Evolutionary conservation across 2,888 invertebrate species (phyloP), one percentile per base, ranked within the genome.

Genomic region (Heliconius hortense): DNA sequence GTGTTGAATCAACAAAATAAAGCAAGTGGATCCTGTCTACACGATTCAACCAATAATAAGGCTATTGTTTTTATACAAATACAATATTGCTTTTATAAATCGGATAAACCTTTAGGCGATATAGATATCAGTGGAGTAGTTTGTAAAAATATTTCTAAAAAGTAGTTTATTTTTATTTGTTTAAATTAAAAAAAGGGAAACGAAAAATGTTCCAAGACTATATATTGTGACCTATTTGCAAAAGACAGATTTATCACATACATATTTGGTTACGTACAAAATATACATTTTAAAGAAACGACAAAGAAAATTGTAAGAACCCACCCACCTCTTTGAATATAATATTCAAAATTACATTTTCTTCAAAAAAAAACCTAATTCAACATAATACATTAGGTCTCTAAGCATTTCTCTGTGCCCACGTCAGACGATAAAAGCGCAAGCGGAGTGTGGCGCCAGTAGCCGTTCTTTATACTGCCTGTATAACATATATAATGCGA

Each of bases 61-160:
- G 87, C 92, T 88, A 93, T 94, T 93, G 93, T 94, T 93, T 90
- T 93, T 92, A 93, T 92, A 93, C 93, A 92, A 93, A 93, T 93
- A 93, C 93, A 91, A 93, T 93, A 93, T 94, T 93, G 91, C 91
- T 89, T 93, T 92, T 94, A 93, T 93, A 93, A 92, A 93, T 93
- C 93, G 88, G 92, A 92, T 92, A 92, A 93, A 90, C 91, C 88
- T 89, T 86, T 84, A 87, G 82, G 83, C 80, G 80, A 90, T 87
- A 86, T 81, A 4, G 83, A 66, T 59, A 64, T 78, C 73, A 3
- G 56, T 88, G 81, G 92, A 93, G 89, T 79, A 48, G 79, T 26
- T 8, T 8, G 21, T 2, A 4, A 24, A 24, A 59, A 21, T 48
- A 15, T 48, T 43, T 11, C 15, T 43, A 15, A 10, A 35, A 4